These are phyloP conservation scores for Sebastes taczanowskii DNA, from an alignment of 2,797 vertebrate genomes.

Conservation along the genomic window DNA sequence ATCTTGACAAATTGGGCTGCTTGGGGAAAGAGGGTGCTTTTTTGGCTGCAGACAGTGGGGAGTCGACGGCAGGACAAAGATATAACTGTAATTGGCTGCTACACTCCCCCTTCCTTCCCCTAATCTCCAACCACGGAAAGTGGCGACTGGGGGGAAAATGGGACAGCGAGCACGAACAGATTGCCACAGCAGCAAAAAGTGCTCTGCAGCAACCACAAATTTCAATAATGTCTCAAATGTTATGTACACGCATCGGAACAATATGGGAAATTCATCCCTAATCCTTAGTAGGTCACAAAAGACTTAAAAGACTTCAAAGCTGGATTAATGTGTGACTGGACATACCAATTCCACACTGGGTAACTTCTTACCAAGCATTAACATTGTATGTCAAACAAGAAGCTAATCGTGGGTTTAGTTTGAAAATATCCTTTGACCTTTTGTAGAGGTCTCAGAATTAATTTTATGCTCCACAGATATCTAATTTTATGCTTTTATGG, in stretches of 20 bases:
- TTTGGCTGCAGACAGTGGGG: constrained; percentile 64
- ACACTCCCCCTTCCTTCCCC: constrained; percentile 55
- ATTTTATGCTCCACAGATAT: constrained; percentile 81
- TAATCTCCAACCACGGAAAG: constrained; percentile 66
- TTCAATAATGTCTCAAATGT: constrained; percentile 49
- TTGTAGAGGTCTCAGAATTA: constrained; percentile 77
- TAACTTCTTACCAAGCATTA: constrained; percentile 76
- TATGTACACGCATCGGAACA: constrained; percentile 62
- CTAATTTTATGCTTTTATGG: constrained; percentile 82
- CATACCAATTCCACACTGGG: constrained; percentile 76
- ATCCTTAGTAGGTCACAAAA: constrained; percentile 75
- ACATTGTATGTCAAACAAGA: constrained; percentile 77
- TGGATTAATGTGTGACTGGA: constrained; percentile 78
- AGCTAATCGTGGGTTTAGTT: constrained; percentile 78
- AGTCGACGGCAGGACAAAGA: constrained; percentile 72
- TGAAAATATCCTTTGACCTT: constrained; percentile 82
- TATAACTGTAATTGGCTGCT: constrained; percentile 79
- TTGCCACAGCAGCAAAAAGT: constrained; percentile 46
- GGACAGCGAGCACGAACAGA: constrained; percentile 28
- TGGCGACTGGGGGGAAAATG: constrained; percentile 39
- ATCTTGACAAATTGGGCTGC: constrained; percentile 80
- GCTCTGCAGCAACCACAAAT: constrained; percentile 17
- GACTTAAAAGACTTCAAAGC: constrained; percentile 76
- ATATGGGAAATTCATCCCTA: constrained; percentile 66
- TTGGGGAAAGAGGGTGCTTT: constrained; percentile 44